These are phyloP conservation scores for Sternotherus odoratus DNA, from an alignment of 2,797 vertebrate species.

Conservation along the genomic window DNA sequence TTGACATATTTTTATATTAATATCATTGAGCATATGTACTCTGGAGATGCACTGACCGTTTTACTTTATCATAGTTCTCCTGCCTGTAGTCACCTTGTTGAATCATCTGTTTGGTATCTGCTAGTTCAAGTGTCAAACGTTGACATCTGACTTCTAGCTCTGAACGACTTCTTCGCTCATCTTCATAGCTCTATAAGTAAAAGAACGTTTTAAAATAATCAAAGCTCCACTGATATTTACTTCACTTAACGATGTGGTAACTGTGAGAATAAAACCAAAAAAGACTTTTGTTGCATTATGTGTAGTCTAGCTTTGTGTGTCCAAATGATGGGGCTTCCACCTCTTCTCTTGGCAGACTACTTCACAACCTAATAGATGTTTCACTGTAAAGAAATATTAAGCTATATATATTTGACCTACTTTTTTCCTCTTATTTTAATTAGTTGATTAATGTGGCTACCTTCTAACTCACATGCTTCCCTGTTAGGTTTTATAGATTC, in stretches of 20 bases:
- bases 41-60: constrained; percentile 79
- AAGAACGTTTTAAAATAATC: neutral
- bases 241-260: neutral
- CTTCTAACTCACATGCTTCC: neutral
- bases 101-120: constrained; percentile 93
- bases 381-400: neutral
- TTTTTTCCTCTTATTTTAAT: constrained; percentile 19
- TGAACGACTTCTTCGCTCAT: constrained; percentile 87
- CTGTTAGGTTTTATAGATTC: neutral
- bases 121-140: constrained; percentile 91
- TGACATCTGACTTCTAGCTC: constrained; percentile 93
- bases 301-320: neutral
- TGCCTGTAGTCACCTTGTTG: constrained; percentile 92
- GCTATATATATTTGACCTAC: neutral
- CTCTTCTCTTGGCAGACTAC: neutral
- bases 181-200: constrained; percentile 89
- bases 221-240: neutral
- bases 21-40: neutral
- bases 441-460: neutral
- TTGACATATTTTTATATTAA: neutral
- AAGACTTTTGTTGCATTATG: neutral
- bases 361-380: neutral
- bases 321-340: neutral
- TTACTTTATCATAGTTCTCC: constrained; percentile 93
- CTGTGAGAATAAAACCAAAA: neutral